phyloP scores from a whole-genome alignment of 2,797 vertebrate species.

The Chlorospingus flavigularis region DNA sequence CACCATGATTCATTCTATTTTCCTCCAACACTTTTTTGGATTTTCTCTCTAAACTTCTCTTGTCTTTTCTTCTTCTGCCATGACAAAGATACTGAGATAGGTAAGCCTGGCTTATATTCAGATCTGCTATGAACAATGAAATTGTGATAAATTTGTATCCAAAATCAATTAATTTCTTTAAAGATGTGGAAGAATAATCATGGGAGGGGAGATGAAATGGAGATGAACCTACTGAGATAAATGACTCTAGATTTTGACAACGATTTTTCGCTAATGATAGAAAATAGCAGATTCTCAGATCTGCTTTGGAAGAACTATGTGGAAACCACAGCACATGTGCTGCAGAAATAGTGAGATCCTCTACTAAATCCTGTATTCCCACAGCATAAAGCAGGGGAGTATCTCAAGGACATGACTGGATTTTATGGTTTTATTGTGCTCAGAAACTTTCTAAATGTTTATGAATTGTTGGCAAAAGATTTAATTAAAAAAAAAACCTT shows the following conservation, averaged over 20 bases:
- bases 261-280: not conserved
- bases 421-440: not conserved
- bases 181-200: not conserved
- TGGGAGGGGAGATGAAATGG: not conserved
- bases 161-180: not conserved
- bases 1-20: rapidly evolving
- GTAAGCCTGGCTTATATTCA: not conserved
- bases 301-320: not conserved
- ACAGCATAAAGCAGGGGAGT: not conserved
- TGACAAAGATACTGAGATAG: not conserved
- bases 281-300: not conserved
- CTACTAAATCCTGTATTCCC: not conserved
- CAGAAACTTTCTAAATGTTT: not conserved
- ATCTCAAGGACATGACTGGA: not conserved
- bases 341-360: not conserved
- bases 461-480: not conserved
- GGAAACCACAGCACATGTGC: not conserved
- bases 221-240: not conserved
- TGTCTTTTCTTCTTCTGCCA: not conserved
- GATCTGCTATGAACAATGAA: not conserved
- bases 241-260: not conserved
- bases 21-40: not conserved
- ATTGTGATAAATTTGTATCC: not conserved
- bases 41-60: not conserved
- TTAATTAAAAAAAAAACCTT: not conserved